Evolutionary conservation across 2,888 invertebrate species (phyloP).

Genomic region (Philopedon plagiatum): DNA sequence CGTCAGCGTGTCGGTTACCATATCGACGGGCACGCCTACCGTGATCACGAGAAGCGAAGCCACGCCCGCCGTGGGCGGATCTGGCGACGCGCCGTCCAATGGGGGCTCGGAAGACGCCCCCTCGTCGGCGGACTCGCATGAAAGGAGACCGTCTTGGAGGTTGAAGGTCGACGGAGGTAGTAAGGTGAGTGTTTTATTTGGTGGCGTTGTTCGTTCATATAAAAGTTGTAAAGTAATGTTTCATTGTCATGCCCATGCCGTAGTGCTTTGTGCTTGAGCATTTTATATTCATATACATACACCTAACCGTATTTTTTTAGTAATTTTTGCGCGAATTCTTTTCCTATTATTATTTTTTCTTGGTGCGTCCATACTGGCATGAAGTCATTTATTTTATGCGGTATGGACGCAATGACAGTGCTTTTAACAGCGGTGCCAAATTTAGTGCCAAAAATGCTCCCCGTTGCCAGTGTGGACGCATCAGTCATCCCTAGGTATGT

Average conservation of each 20-base stretch:
- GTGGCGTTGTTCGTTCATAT: background rate
- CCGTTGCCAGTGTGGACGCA: constrained; percentile 28
- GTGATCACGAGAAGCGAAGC: constrained; percentile 57
- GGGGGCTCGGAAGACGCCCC: constrained; percentile 46
- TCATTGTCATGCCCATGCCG: background rate
- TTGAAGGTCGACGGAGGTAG: constrained; percentile 91
- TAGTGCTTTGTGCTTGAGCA: background rate
- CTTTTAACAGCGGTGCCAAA: background rate
- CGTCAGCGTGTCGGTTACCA: constrained; percentile 71
- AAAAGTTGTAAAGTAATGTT: background rate
- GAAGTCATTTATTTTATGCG: background rate
- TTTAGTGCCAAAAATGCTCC: background rate
- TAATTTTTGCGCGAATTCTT: background rate
- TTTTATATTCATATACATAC: background rate
- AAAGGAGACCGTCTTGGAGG: constrained; percentile 93
- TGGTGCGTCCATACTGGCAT: constrained; percentile 27
- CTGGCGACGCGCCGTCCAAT: constrained; percentile 30
- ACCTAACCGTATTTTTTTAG: background rate
- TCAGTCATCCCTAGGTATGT: constrained; percentile 9
- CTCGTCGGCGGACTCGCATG: constrained; percentile 68
- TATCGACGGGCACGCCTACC: constrained; percentile 72
- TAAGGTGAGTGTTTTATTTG: constrained; percentile 76
- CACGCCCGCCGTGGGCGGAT: constrained; percentile 28
- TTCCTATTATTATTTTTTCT: background rate
- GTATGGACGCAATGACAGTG: constrained; percentile 2